These are phyloP conservation scores for Chiloscyllium punctatum DNA, from an alignment of 2,797 vertebrate species.

Conservation along the genomic window DNA sequence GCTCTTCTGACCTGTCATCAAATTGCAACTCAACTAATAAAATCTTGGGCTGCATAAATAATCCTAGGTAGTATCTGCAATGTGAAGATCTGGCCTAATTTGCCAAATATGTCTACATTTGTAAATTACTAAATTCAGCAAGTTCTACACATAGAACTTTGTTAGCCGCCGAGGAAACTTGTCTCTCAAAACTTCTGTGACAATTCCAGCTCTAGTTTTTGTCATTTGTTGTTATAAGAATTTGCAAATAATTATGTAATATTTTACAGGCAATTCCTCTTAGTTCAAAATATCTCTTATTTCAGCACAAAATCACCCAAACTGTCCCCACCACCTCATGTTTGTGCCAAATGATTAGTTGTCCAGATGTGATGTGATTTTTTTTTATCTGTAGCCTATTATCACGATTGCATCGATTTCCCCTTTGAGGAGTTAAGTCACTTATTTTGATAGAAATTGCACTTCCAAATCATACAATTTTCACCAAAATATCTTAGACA, in stretches of 20 bases:
- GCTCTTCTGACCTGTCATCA: neutral
- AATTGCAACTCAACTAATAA: neutral
- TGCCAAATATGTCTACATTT: neutral
- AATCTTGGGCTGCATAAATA: neutral
- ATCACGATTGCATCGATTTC: neutral
- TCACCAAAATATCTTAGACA: neutral
- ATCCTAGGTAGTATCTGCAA: neutral
- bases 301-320: neutral
- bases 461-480: neutral
- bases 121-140: neutral
- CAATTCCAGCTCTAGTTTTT: neutral
- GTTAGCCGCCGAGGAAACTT: neutral
- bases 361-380: too few species aligned
- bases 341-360: neutral
- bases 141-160: neutral
- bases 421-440: neutral
- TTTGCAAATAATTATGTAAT: neutral
- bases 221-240: neutral
- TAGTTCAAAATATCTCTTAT: neutral
- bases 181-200: neutral
- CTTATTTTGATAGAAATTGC: neutral
- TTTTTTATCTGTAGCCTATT: neutral
- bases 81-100: neutral
- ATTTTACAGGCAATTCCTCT: neutral
- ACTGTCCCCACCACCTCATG: neutral